Evolutionary conservation across 37 sponge, comb jelly and placozoan species (phyloP).

Genomic region (Agelas oroides): DNA sequence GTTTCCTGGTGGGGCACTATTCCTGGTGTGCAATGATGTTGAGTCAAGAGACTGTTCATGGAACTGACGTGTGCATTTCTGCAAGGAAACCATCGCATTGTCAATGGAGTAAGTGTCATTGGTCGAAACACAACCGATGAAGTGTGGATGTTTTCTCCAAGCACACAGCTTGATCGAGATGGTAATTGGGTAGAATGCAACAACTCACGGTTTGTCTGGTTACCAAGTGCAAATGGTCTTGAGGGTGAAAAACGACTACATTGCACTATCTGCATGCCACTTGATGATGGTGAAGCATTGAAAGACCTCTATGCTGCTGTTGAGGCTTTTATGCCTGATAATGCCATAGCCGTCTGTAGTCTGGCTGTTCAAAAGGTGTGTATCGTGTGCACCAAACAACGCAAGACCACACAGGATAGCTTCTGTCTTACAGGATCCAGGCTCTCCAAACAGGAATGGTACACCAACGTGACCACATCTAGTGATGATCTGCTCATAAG

Average conservation of each 20-base stretch:
- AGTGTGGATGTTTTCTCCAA: conserved; percentile 11
- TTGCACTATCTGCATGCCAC: neutral
- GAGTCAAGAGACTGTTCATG: neutral
- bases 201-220: neutral
- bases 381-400: too few relatives aligned
- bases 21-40: neutral
- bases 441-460: too few relatives aligned
- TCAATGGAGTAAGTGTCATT: neutral
- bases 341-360: neutral
- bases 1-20: conserved; percentile 22
- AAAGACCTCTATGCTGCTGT: too few relatives aligned
- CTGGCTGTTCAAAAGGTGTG: too few relatives aligned
- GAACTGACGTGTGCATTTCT: neutral
- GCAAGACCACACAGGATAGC: too few relatives aligned
- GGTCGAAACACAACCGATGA: neutral
- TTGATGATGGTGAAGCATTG: conserved; percentile 7
- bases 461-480: too few relatives aligned
- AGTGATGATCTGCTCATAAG: neutral
- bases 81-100: neutral
- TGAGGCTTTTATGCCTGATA: conserved; percentile 7
- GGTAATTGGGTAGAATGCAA: neutral
- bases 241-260: neutral
- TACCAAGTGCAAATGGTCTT: neutral
- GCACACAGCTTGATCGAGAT: neutral
- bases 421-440: neutral